A percentile compares a stretch with the other conserved stretches of the same genome.
Conservation (phyloP, 2,888 invertebrate species). For the Acrobasis consociella region DNA sequence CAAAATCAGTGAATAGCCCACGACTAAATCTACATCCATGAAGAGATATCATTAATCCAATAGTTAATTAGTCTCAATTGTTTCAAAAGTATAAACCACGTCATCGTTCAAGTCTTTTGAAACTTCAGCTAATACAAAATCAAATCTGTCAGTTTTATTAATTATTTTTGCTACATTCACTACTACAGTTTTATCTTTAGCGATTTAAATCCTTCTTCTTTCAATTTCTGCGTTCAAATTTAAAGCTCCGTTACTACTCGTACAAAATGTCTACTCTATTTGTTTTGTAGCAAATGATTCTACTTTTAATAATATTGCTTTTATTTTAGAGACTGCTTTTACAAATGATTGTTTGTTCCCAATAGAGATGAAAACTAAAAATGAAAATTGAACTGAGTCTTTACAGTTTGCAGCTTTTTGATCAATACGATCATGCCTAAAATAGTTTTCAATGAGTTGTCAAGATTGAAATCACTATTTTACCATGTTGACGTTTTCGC, state of each 20-base stretch:
- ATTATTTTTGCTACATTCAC: neutral
- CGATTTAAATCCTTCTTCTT: neutral
- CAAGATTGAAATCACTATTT: no score
- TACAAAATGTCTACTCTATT: slow-evolving; percentile 19
- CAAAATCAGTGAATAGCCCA: slow-evolving; percentile 27
- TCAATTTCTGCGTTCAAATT: slow-evolving; percentile 8
- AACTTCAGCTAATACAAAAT: neutral
- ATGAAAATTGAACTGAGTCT: slow-evolving; percentile 11
- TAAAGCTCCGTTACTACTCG: slow-evolving; percentile 14
- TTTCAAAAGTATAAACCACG: neutral
- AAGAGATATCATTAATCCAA: neutral
- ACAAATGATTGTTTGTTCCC: slow-evolving; percentile 23
- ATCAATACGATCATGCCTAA: slow-evolving; percentile 7
- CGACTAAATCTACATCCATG: slow-evolving; percentile 1
- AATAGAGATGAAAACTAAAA: slow-evolving; percentile 22
- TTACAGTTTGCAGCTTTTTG: neutral
- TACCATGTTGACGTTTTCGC: no score
- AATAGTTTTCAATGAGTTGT: neutral
- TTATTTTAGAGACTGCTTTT: slow-evolving; percentile 16
- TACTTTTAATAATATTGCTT: slow-evolving; percentile 13
- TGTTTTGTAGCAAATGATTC: slow-evolving; percentile 20
- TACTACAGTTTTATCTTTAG: neutral
- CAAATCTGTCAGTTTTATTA: neutral
- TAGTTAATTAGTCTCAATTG: slow-evolving; percentile 3
- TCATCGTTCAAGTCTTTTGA: neutral